These are phyloP conservation scores for Tetramorium parvispinum DNA, from an alignment of 1,140 invertebrate genomes.

Conservation along the genomic window DNA sequence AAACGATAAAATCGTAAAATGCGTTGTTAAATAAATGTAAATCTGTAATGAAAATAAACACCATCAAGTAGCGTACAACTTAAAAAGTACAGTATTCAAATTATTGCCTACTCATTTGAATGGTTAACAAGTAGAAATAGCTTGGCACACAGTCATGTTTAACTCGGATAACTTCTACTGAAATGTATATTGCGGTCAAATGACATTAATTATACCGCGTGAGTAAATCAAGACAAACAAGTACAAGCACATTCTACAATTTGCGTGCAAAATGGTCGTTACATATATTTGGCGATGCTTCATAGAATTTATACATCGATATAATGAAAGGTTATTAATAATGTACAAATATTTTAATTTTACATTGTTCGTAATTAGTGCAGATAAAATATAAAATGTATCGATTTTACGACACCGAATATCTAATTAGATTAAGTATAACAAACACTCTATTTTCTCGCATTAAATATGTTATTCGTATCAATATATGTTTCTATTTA, in stretches of 20 bases:
- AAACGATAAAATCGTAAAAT: neutral
- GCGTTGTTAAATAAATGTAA: neutral
- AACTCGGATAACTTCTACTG: constrained; percentile 43
- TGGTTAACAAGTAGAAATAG: constrained; percentile 25
- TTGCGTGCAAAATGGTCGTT: constrained; percentile 49
- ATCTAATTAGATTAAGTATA: constrained; percentile 18
- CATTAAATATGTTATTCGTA: neutral
- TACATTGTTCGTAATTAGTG: neutral
- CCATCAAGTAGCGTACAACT: neutral
- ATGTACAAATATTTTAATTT: neutral
- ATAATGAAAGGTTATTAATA: neutral
- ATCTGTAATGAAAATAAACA: neutral
- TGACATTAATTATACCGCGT: constrained; percentile 40
- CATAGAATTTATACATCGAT: constrained; percentile 26
- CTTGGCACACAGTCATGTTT: neutral
- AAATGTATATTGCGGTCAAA: constrained; percentile 37
- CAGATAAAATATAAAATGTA: constrained; percentile 23
- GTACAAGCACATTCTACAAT: constrained; percentile 44
- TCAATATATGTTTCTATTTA: neutral
- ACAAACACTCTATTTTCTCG: neutral
- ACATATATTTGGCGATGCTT: constrained; percentile 41
- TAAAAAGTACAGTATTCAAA: neutral
- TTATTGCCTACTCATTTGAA: constrained; percentile 14
- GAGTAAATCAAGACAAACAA: constrained; percentile 59
- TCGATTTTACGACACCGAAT: neutral